Conservation (phyloP, 2,888 invertebrate species). For the Orthosia gracilis region DNA sequence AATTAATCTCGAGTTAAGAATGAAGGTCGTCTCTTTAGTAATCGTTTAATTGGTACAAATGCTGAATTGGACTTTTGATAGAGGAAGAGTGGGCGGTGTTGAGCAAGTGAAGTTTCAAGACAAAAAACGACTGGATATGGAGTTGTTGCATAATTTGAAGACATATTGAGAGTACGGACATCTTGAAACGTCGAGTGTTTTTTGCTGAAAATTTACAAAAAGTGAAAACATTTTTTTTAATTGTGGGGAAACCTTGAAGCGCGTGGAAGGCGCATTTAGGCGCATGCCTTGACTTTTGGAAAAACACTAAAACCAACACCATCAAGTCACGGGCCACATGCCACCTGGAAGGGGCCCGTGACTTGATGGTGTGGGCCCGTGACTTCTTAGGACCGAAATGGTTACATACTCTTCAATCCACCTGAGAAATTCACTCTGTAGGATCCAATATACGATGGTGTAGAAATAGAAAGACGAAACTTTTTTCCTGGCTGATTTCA, state of each 20-base stretch:
- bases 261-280: too few species aligned
- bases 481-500: not conserved
- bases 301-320: too few species aligned
- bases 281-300: not conserved
- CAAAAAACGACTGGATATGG: slow-evolving; percentile 20
- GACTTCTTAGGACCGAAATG: too few species aligned
- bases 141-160: slow-evolving; percentile 12
- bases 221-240: too few species aligned
- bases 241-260: too few species aligned
- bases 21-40: slow-evolving; percentile 78
- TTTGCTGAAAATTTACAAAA: not conserved
- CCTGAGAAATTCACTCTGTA: not conserved
- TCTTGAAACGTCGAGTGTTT: not conserved
- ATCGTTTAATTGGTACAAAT: slow-evolving; percentile 81
- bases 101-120: slow-evolving; percentile 47
- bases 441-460: not conserved
- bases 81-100: slow-evolving; percentile 65
- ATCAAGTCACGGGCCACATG: too few species aligned
- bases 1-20: slow-evolving; percentile 82
- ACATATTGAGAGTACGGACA: not conserved
- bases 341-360: too few species aligned
- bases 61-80: slow-evolving; percentile 67
- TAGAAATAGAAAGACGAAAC: not conserved
- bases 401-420: not conserved
- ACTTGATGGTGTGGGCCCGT: too few species aligned